Evolutionary conservation across 2,888 invertebrate genomes (phyloP).

Genomic region (Adela reaumurella): DNA sequence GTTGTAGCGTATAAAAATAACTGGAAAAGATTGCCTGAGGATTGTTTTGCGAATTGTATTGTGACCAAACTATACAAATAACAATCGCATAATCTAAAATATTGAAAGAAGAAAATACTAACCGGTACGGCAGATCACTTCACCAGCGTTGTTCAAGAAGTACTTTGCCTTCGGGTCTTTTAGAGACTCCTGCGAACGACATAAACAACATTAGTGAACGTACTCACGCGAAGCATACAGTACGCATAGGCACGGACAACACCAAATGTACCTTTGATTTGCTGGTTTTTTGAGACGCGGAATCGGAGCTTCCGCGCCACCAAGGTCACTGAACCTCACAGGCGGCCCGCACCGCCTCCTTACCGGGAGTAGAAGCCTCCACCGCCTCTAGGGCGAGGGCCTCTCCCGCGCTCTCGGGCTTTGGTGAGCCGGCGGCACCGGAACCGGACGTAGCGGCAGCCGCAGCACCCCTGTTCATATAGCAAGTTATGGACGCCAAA

Average conservation of each 20-base stretch:
- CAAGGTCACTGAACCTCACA: conserved; percentile 62
- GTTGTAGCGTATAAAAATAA: too few relatives aligned
- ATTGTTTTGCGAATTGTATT: too few relatives aligned
- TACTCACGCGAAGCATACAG: too few relatives aligned
- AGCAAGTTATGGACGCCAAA: not conserved
- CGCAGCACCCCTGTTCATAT: conserved; percentile 16
- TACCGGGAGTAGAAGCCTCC: conserved; percentile 36
- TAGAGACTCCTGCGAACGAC: conserved; percentile 45
- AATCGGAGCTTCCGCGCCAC: conserved; percentile 54
- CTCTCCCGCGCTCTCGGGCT: conserved; percentile 25
- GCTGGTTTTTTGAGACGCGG: conserved; percentile 48
- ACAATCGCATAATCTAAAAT: too few relatives aligned
- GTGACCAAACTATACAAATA: too few relatives aligned
- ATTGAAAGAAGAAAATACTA: too few relatives aligned
- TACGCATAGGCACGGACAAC: too few relatives aligned
- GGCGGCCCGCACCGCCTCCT: conserved; percentile 51
- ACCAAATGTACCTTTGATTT: conserved; percentile 50
- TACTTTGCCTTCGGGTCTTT: conserved; percentile 47
- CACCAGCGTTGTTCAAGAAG: conserved; percentile 50
- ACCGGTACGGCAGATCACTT: conserved; percentile 49
- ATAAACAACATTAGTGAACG: too few relatives aligned
- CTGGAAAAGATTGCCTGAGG: too few relatives aligned
- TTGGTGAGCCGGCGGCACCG: conserved; percentile 32
- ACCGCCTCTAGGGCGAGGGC: conserved; percentile 21
- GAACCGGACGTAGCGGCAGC: conserved; percentile 29